phyloP scores from a whole-genome alignment of 2,113 vertebrate species.

The Paramormyrops kingsleyae region DNA sequence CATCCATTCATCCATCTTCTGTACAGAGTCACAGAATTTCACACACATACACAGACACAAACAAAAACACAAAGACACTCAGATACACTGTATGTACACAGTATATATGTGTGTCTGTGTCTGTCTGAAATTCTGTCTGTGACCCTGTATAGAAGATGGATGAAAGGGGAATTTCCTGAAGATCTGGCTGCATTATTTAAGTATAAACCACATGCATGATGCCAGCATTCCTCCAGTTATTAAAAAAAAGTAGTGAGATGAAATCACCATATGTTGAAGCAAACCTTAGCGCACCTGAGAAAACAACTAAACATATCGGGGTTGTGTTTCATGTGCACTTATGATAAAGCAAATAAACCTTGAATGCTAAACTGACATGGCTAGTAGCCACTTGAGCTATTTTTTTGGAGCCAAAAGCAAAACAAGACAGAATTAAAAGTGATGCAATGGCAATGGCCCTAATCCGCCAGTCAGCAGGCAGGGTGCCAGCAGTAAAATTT shows the following conservation, averaged over 20 bases:
- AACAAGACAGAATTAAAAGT: not conserved
- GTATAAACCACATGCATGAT: not conserved
- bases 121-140: not conserved
- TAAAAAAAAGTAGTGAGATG: not conserved
- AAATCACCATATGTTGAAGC: not conserved
- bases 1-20: not conserved
- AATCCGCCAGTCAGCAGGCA: not conserved
- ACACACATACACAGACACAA: not conserved
- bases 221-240: not conserved
- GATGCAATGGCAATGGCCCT: not conserved
- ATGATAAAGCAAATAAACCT: not conserved
- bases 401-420: not conserved
- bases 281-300: not conserved
- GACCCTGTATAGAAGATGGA: not conserved
- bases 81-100: too few species aligned
- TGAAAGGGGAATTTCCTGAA: constrained; percentile 4
- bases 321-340: not conserved
- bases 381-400: not conserved
- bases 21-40: not conserved
- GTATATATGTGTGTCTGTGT: not conserved
- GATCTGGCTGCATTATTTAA: not conserved
- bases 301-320: not conserved
- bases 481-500: not conserved
- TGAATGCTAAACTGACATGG: not conserved
- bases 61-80: not conserved